Evolutionary conservation across 2,888 invertebrate species (phyloP), one percentile per base, ranked within the genome.

Genomic region (Platynereis dumerilii): DNA sequence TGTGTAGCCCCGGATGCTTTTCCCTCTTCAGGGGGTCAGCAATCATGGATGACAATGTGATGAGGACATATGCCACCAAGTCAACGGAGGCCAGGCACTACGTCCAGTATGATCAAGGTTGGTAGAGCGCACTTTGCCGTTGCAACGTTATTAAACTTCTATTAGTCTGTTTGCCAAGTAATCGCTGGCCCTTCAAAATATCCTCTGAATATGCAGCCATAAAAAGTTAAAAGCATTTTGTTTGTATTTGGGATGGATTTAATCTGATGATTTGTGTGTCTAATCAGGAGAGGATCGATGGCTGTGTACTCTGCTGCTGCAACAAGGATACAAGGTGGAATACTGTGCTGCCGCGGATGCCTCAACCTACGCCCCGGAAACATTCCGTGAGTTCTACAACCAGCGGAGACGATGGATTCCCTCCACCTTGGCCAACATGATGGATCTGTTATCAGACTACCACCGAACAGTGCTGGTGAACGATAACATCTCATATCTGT

Each of bases 281-380:
- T 34, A 34, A 34, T 2, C 64, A 82, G 78, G 78, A 22, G 72
- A 72, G 60, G 72, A 72, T 44, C 61, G 72, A 7, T 72, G 72
- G 72, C 68, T 72, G 45, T 72, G 72, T 57, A 72, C 72, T 1
- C 67, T 72, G 39, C 69, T 72, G 7, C 68, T 72, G 5, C 72
- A 72, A 42, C 71, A 71, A 54, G 72, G 72, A 69, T 72, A 72
- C 69, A 71, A 72, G 67, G 71, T 96, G 0, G 98, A 98, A 85
- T 98, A 98, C 82, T 96, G 96, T 73, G 98, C 98, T 80, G 98
- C 98, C 22, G 95, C 96, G 1, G 98, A 98, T 82, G 97, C 98
- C 28, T 95, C 96, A 85, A 98, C 98, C 2, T 97, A 96, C 79
- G 95, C 95, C 54, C 98, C 98, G 0, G 97, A 98, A 62, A 72